Base-by-base conservation (phyloP, 1,140 invertebrate genomes). In the Drosophila nikananu region DNA sequence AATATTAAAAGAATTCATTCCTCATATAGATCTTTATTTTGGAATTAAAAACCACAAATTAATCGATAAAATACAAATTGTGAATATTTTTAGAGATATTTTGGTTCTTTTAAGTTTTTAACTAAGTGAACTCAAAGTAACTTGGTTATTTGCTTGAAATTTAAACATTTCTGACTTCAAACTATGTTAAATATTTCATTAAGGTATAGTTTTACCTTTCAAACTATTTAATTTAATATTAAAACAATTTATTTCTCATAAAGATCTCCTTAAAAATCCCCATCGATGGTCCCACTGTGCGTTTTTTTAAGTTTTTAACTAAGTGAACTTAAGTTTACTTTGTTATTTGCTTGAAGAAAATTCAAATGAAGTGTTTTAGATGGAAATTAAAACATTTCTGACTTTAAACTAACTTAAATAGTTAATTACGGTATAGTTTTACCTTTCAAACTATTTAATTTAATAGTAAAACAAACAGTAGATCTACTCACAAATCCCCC, bases 51-150 rank as follows among this genome's bases (percentile, higher is more conserved):
- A 5, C 6, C 3, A 12, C 15, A 25, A 55, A 39, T 55, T 55
- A 12, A 39, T 7, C 32, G 15, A 39, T 39, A 55, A 39, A 55
- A 55, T 55, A 37, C 23, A 55, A 55, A 55, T 55, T 55, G 17
- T 39, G 19, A 55, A 55, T 39, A 39, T 17, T 23, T 55, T 7
- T 35, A 35, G 1, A 21, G 1, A 19, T 2, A 27, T 30, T 1
- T n/a, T n/a, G 6, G 23, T 30, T 35, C 35, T 35, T 23, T 5
- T 5, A 3, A 13, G 51, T 13, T 32, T 19, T 32, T 5, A 35
- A 15, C 13, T 9, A 5, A 54, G 19, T 35, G 15, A 54, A 35
- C 1, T 35, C 0, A 15, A 52, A 3, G 1, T 8, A 15, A 21
- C 0, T 35, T 15, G 3, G 12, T 9, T 32, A 30, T 52, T 19